phyloP scores from a whole-genome alignment of 2,113 vertebrate species.

The Microcebus lehilahytsara region DNA sequence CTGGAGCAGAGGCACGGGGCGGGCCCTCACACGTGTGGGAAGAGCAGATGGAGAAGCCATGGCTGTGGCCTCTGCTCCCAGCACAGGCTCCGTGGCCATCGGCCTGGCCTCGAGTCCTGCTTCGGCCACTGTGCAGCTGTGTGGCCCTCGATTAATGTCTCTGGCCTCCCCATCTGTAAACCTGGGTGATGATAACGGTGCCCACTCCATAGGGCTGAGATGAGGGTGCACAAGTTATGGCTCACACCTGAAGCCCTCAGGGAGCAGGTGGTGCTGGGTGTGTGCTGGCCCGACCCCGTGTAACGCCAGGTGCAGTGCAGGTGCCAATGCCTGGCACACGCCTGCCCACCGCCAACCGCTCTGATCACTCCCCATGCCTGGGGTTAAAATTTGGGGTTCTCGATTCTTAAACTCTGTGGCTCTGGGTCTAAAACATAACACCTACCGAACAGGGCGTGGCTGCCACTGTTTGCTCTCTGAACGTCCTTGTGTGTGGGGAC shows the following conservation, averaged over 20 bases:
- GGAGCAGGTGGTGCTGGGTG: fast-evolving
- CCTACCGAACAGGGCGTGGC: fast-evolving
- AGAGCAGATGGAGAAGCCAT: fast-evolving
- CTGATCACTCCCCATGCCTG: fast-evolving
- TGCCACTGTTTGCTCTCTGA: neutral
- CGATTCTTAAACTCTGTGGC: neutral
- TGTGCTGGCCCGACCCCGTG: fast-evolving
- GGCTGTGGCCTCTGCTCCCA: fast-evolving
- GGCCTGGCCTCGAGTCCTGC: neutral
- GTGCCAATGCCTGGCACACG: fast-evolving
- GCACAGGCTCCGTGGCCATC: neutral
- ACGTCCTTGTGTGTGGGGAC: fast-evolving
- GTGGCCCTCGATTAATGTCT: fast-evolving
- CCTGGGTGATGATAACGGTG: fast-evolving
- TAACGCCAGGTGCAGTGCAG: fast-evolving
- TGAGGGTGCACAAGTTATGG: fast-evolving
- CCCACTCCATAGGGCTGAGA: fast-evolving
- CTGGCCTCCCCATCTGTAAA: neutral
- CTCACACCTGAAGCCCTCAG: fast-evolving
- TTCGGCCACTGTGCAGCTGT: neutral
- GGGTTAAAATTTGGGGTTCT: neutral
- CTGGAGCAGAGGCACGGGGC: neutral
- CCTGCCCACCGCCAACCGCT: fast-evolving
- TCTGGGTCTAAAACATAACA: neutral
- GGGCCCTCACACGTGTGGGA: too few species aligned